Evolutionary conservation across 2,797 vertebrate genomes (phyloP).

Genomic region (Acanthornis magna): DNA sequence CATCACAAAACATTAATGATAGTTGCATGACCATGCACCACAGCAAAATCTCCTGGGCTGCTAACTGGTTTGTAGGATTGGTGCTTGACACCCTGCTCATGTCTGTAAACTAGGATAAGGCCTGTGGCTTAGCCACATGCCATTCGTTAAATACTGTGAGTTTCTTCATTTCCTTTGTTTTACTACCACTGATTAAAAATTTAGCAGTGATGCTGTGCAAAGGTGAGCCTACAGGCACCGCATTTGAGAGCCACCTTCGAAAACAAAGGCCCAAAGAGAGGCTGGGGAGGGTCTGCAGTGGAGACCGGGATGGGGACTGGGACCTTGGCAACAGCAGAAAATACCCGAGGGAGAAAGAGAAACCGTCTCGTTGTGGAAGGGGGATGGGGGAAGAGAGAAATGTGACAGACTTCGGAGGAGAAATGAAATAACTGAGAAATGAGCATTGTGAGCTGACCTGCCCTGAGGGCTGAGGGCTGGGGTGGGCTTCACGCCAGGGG

Average conservation of each 20-base stretch:
- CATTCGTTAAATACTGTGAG: background rate
- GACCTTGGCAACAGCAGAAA: background rate
- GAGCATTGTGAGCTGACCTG: background rate
- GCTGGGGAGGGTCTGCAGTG: background rate
- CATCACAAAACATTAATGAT: background rate
- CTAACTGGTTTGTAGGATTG: background rate
- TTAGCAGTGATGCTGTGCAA: background rate
- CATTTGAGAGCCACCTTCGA: background rate
- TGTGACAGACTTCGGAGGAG: background rate
- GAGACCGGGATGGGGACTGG: accelerated
- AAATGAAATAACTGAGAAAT: background rate
- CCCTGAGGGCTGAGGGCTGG: background rate
- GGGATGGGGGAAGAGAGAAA: background rate
- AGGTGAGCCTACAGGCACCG: background rate
- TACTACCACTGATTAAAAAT: background rate
- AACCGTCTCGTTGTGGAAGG: background rate
- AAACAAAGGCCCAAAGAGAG: background rate
- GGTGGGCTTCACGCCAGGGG: background rate
- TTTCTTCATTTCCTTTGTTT: slow-evolving; percentile 14
- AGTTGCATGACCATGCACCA: background rate
- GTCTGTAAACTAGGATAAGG: background rate
- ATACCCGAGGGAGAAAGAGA: background rate
- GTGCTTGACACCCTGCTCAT: background rate
- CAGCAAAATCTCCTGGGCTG: background rate
- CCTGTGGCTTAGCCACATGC: background rate